Conservation (phyloP, 2,113 vertebrate genomes). For the Rousettus leschenaultii region DNA sequence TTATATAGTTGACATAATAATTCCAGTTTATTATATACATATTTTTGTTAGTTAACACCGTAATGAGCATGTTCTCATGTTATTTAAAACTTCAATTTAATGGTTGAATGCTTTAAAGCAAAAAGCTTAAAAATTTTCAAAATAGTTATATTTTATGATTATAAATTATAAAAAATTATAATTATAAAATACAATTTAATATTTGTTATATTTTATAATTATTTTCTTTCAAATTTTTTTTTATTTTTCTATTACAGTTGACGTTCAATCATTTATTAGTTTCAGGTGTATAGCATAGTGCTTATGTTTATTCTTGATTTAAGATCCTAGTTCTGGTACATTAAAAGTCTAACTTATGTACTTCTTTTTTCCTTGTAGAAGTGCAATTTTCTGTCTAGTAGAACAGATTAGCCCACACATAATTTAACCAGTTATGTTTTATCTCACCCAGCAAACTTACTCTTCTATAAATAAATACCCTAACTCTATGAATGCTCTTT, state of each 20-base stretch:
- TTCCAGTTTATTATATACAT: background rate
- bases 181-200: background rate
- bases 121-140: background rate
- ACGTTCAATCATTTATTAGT: no score
- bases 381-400: background rate
- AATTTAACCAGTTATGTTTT: background rate
- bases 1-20: background rate
- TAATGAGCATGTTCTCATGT: background rate
- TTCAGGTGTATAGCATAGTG: no score
- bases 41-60: background rate
- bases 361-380: background rate
- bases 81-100: conserved; percentile 5
- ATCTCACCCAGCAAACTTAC: background rate
- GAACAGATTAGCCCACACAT: background rate
- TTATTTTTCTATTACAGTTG: no score
- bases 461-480: background rate
- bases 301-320: background rate
- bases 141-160: background rate
- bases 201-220: background rate
- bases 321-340: background rate
- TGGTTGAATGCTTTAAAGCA: conserved; percentile 2
- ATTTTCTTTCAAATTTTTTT: background rate
- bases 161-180: background rate
- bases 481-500: background rate
- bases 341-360: background rate